Base-by-base conservation (phyloP, 2,113 vertebrate genomes). In the Strix aluco region DNA sequence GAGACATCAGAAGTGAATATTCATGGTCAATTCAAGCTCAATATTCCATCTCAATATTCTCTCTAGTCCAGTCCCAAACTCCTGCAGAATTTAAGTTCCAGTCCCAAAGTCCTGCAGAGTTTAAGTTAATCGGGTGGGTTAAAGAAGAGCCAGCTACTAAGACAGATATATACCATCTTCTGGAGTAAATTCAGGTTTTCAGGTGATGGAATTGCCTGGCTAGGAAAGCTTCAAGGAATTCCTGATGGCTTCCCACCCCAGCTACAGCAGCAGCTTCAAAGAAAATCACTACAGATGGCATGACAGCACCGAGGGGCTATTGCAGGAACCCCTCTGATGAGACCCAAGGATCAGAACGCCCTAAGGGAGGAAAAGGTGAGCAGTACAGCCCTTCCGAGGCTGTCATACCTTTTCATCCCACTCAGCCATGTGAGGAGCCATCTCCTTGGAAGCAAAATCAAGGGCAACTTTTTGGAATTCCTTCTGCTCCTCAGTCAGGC, bases 401-500 rank as follows among this genome's bases (percentile, higher is more conserved):
- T 32, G 49, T 36, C 55, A 20, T 97, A 99, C 99, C 98, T 99
- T 99, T 61, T 99, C 98, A 96, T 99, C 99, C 99, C 99, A 99
- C 85, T 99, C 98, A 0, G 99, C 98, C 99, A 99, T 99, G 95
- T 99, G 92, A 52, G 99, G 99, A 92, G 99, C 98, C 99, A 99
- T 99, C 97, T 99, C 99, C 86, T 98, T 99, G 94, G 99, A 90
- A 83, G 99, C 99, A 97, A 99, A 99, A 95, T 99, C 98, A 93
- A 99, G 98, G 49, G 99, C 99, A 86, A 99, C 98, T 95, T 99
- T 99, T 92, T 99, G 99, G 97, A 99, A 99, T 83, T 99, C 99
- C 93, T 99, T 99, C 96, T 99, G 99, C 69, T 99, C 99, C 93
- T 99, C 99, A 81, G 98, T 98, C 84, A 99, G 98, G 74, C 99